Evolutionary conservation across 35 echinoderm and acorn worm species (phyloP).

Genomic region (Strongylocentrotus purpuratus): DNA sequence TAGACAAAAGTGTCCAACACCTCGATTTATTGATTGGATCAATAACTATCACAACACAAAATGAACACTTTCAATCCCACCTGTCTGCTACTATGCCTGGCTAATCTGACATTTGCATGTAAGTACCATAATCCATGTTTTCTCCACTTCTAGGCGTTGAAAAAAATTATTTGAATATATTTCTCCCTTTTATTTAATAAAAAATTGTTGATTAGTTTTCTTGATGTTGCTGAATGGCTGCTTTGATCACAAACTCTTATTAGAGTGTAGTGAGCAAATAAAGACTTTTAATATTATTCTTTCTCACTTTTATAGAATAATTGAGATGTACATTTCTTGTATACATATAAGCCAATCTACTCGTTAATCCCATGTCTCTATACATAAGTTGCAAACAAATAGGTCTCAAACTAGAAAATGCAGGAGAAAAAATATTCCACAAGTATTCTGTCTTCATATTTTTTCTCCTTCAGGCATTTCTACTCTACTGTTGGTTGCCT

Average conservation of each 20-base stretch:
- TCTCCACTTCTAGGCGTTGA: neutral
- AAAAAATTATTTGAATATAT: no score
- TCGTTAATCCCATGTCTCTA: neutral
- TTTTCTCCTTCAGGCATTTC: no score
- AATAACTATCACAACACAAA: neutral
- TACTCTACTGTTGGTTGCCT: no score
- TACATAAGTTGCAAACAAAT: no score
- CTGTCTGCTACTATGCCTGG: neutral
- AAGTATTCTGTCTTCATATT: no score
- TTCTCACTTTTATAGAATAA: no score
- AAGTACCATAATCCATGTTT: no score
- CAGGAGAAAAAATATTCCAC: no score
- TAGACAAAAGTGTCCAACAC: neutral
- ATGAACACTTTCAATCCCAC: neutral
- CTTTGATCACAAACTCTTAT: neutral
- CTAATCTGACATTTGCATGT: neutral
- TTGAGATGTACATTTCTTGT: neutral
- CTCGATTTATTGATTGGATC: neutral
- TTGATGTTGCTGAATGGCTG: neutral
- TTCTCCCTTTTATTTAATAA: neutral
- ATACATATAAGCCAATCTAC: neutral
- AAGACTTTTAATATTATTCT: no score
- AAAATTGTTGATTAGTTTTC: neutral
- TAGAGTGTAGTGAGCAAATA: neutral
- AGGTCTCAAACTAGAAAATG: no score